Evolutionary conservation across 2,797 vertebrate genomes (phyloP), one percentile per base, ranked within the genome.

Genomic region (Acestrorhynchus altus): DNA sequence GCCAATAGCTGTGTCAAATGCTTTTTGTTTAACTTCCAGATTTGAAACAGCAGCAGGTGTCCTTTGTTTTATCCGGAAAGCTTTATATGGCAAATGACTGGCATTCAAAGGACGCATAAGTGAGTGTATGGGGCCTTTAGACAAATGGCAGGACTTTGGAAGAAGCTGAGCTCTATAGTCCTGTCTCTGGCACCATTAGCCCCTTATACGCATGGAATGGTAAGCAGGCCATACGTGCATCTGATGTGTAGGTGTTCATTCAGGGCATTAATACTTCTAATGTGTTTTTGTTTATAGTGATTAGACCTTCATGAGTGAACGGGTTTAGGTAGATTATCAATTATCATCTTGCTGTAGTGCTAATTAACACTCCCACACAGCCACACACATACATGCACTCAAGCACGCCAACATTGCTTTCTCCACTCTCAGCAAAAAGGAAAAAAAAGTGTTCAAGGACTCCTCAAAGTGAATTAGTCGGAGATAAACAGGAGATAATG

Each of bases 331-430:
- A 86, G 87, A 90, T 90, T 89, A 93, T 92, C 91, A 92, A 91
- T 90, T 92, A 91, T 90, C 89, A 81, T 88, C 81, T 83, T 54
- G 87, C 86, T 86, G 86, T 77, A 51, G 66, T 89, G 84, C 88
- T 93, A 91, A 94, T 93, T 93, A 93, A 90, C 87, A 87, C 82
- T 7, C 67, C 1, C 42, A 56, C 83, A 80, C 88, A 81, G 56
- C 40, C 88, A 88, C 87, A 59, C 81, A 80, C 87, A 81, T 56
- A 49, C 88, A 87, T 6, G 6, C 31, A 35, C 31, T n/a, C n/a
- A n/a, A n/a, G n/a, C n/a, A n/a, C n/a, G n/a, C n/a, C n/a, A n/a
- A 1, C 13, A 22, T 15, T 46, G 26, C 42, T 76, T 69, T 73
- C 46, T 72, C 63, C 70, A 39, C 49, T 28, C 74, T 75, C 67